Base-by-base conservation (phyloP, 2,797 vertebrate species). In the Xyrichtys novacula region DNA sequence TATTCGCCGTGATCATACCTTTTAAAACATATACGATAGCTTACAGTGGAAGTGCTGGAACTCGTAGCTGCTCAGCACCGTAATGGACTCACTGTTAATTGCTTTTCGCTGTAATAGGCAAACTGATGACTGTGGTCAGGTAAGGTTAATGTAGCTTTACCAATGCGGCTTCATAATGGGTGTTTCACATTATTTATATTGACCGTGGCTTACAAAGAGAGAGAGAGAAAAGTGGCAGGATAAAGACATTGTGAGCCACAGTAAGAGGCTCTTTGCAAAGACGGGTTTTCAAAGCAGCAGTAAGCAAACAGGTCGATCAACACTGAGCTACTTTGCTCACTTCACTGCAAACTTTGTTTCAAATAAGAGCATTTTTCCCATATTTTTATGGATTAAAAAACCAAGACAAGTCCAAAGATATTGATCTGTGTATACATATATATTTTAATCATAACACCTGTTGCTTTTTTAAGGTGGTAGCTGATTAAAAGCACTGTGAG, bases 71-170 rank as follows among this genome's bases (percentile, higher is more conserved):
- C 29, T 14, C 23, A 20, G 25, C 53, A 14, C 26, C n/a, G 11
- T 50, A 26, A 54, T 34, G 36, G 20, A 22, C 4, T 12, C 28
- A 52, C 11, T 42, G 48, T 60, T 73, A 22, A 57, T 22, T 56
- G 11, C 48, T 48, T 48, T 57, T 26, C 38, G 44, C 16, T 34
- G 17, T 39, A 65, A 65, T 10, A 25, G 48, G 46, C 8, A 54
- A 43, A 63, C 34, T 46, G 43, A 36, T 54, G 43, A 57, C 19
- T 23, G n/a, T 39, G 29, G 14, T 26, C 2, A 25, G 6, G 7
- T 65, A 49, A 49, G 31, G 40, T 64, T 64, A 60, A 64, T 65
- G 44, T 22, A 53, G 55, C 16, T 65, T 62, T 23, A 47, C 44
- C 60, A 69, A 62, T 48, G n/a, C 32, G 57, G 39, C 22, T n/a